Percentiles rank a stretch among this genome's conserved stretches.
Conservation (phyloP, 2,113 vertebrate genomes). For the Atherinomorus stipes region DNA sequence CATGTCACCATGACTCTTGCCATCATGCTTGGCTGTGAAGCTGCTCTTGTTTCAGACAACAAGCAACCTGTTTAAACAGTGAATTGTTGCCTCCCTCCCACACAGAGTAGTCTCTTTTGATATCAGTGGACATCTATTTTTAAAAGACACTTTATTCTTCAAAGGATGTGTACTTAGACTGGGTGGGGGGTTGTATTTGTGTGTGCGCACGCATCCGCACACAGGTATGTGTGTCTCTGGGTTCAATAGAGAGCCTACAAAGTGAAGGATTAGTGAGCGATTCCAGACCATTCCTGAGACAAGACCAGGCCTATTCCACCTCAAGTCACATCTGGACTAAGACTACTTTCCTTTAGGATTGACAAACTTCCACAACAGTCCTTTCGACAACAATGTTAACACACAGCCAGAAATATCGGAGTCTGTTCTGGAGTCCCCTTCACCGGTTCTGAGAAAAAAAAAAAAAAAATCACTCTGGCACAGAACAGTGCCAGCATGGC, state of each 20-base stretch:
- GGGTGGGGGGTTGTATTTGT: constrained; percentile 31
- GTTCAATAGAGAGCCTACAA: constrained; percentile 75
- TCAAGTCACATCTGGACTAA: constrained; percentile 72
- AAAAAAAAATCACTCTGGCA: constrained; percentile 29
- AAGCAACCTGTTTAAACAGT: constrained; percentile 75
- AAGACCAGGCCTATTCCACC: constrained; percentile 78
- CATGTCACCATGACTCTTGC: constrained; percentile 14
- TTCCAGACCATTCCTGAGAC: constrained; percentile 76
- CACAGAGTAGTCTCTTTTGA: constrained; percentile 69
- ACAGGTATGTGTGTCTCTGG: constrained; percentile 31
- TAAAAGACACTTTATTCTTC: constrained; percentile 80
- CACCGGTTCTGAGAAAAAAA: constrained; percentile 25
- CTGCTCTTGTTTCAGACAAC: constrained; percentile 67
- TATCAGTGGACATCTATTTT: constrained; percentile 65
- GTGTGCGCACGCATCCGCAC: constrained; percentile 38
- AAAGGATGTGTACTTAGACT: constrained; percentile 76
- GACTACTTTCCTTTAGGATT: constrained; percentile 66
- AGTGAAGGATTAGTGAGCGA: constrained; percentile 77
- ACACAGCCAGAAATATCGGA: constrained; percentile 34
- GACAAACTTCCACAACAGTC: constrained; percentile 50
- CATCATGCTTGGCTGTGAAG: constrained; percentile 19
- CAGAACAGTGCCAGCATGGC: constrained; percentile 41
- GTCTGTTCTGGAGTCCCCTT: constrained; percentile 33
- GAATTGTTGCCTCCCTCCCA: constrained; percentile 53
- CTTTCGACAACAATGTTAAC: constrained; percentile 30